Evolutionary conservation across 2,888 invertebrate genomes (phyloP), one percentile per base, ranked within the genome.

Genomic region (Tromatobia lineatoria): DNA sequence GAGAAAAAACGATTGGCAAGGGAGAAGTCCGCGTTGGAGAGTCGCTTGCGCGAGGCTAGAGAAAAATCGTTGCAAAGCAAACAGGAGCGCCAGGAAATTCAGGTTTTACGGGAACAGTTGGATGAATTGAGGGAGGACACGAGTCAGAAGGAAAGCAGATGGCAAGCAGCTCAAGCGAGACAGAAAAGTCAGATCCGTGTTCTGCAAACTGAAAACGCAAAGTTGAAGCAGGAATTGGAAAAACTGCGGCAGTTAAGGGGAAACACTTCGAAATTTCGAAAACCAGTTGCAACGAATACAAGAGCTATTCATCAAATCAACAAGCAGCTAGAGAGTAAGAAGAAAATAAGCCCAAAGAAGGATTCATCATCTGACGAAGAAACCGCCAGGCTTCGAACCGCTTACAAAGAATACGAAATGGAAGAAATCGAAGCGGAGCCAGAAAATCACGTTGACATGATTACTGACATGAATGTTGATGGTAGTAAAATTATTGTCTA

Each of bases 271-370:
- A 95, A 95, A 90, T 94, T 96, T 94, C 95, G 85, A 94, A 95
- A 71, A 94, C 95, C 11, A 92, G 61, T 95, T 81, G 93, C 96
- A 57, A 94, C 95, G n/a, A 97, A 97, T 86, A 95, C 96, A 45
- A 97, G 96, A 94, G 96, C 97, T 93, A 94, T 97, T 84, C 96
- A 97, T 89, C 96, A 96, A 93, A 97, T 97, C 45, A 97, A 96
- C 91, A 96, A 96, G 83, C 95, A 95, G 86, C 92, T 96, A 59
- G 94, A 90, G 15, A 80, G 77, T 34, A 84, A 87, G 13, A 82
- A 85, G 50, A 89, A 84, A 47, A 67, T 77, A 7, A 71, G 47
- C 4, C 34, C 83, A 29, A 89, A 87, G 67, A 87, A 86, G 71
- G 82, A 87, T 69, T 86, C 86, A 6, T 83, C 83, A 0, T 88